Evolutionary conservation across 2,888 invertebrate species (phyloP).

Genomic region (Hyalella azteca): DNA sequence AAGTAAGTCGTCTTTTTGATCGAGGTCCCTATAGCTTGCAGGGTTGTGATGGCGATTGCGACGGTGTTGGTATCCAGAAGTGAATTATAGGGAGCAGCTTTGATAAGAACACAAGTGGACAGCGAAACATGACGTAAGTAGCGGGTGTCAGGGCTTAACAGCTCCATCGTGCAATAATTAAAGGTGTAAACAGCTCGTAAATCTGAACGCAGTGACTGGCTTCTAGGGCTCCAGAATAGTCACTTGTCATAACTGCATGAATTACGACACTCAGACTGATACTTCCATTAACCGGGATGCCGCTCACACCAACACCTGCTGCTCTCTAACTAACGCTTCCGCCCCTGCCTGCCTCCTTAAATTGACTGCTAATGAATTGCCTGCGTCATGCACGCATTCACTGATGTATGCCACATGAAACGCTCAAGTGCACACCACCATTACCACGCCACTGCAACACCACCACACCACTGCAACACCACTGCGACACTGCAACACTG

Average conservation of each 20-base stretch:
- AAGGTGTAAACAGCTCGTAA: conserved; percentile 38
- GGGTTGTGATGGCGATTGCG: not conserved
- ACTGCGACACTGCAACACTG: not conserved
- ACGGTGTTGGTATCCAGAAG: conserved; percentile 4
- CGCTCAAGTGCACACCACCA: too few species aligned
- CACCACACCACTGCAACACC: not conserved
- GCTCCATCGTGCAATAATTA: conserved; percentile 35
- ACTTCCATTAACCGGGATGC: conserved; percentile 6
- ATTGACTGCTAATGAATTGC: not conserved
- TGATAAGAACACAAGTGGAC: conserved; percentile 23
- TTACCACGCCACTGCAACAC: not conserved
- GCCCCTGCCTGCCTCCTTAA: not conserved
- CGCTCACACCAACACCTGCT: not conserved
- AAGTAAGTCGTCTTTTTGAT: conserved; percentile 6
- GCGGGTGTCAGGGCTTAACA: conserved; percentile 21
- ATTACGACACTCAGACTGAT: conserved; percentile 3
- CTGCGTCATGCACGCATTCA: too few species aligned
- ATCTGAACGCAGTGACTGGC: conserved; percentile 22
- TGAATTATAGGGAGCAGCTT: conserved; percentile 4
- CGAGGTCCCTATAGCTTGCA: too few species aligned
- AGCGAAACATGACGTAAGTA: conserved; percentile 34
- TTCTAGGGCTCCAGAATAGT: conserved; percentile 3
- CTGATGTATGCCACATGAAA: too few species aligned
- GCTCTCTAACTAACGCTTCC: conserved; percentile 4
- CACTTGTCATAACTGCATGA: conserved; percentile 29